A percentile compares a stretch with the other conserved stretches of the same genome.
Conservation (phyloP, 1,140 invertebrate species). For the Brachionus asplanchnoidis region DNA sequence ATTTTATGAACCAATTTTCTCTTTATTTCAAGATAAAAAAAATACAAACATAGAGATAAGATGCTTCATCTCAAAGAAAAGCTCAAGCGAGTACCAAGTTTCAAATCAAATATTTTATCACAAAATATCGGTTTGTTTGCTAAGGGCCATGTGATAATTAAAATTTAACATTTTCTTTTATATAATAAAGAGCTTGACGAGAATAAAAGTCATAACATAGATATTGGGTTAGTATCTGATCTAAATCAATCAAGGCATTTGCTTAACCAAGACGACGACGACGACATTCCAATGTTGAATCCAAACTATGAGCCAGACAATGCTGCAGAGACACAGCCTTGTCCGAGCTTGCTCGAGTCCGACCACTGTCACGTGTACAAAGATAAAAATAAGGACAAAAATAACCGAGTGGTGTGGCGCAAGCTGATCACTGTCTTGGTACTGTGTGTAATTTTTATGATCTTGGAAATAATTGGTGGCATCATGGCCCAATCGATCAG, state of each 20-base stretch:
- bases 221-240: constrained; percentile 12
- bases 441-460: constrained; percentile 86
- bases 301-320: constrained; percentile 2
- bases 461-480: constrained; percentile 82
- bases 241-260: not conserved
- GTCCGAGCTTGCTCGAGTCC: not conserved
- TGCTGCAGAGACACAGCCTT: not conserved
- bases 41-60: constrained; percentile 10
- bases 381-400: not conserved
- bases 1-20: not conserved
- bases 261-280: not conserved
- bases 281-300: constrained; percentile 29
- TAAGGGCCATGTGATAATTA: not conserved
- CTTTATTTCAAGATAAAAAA: not conserved
- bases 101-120: constrained; percentile 2
- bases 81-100: not conserved
- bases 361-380: constrained; percentile 18
- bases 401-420: not conserved
- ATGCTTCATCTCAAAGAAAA: constrained; percentile 12
- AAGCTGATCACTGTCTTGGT: constrained; percentile 75
- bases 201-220: not conserved
- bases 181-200: not conserved
- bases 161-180: constrained; percentile 17
- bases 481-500: constrained; percentile 84
- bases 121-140: not conserved